Conservation (phyloP, 37 sponge, comb jelly and placozoan genomes). For the Trichoplax adhaerens region DNA sequence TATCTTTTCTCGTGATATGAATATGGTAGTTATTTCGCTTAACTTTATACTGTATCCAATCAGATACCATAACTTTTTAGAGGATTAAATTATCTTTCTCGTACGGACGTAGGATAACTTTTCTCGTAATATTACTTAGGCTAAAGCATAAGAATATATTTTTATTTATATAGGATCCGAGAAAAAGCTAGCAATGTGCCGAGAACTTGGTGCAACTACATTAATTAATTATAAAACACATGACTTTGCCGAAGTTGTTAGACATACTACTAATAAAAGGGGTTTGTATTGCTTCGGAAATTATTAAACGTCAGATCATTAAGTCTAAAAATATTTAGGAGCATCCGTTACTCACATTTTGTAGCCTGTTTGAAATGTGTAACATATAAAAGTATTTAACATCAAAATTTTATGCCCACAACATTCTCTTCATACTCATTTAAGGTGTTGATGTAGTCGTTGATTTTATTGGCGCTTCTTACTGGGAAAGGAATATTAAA, state of each 20-base stretch:
- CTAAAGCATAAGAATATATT: neutral
- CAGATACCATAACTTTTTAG: neutral
- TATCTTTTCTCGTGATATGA: neutral
- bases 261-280: conserved; percentile 31
- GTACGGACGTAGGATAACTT: too few species aligned
- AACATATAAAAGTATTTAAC: neutral
- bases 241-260: conserved; percentile 55
- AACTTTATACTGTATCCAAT: neutral
- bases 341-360: too few species aligned
- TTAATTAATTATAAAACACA: conserved; percentile 54
- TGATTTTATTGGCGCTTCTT: conserved; percentile 65
- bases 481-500: conserved; percentile 58
- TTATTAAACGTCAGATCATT: too few species aligned
- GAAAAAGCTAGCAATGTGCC: conserved; percentile 45
- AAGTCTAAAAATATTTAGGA: too few species aligned
- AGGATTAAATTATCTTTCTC: too few species aligned
- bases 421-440: neutral
- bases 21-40: neutral
- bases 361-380: too few species aligned
- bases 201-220: conserved; percentile 43
- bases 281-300: conserved; percentile 4
- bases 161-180: conserved; percentile 27
- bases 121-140: too few species aligned
- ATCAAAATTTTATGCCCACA: neutral
- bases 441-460: conserved; percentile 63